phyloP scores from a whole-genome alignment of 2,888 invertebrate genomes.

The Metalampra italica region DNA sequence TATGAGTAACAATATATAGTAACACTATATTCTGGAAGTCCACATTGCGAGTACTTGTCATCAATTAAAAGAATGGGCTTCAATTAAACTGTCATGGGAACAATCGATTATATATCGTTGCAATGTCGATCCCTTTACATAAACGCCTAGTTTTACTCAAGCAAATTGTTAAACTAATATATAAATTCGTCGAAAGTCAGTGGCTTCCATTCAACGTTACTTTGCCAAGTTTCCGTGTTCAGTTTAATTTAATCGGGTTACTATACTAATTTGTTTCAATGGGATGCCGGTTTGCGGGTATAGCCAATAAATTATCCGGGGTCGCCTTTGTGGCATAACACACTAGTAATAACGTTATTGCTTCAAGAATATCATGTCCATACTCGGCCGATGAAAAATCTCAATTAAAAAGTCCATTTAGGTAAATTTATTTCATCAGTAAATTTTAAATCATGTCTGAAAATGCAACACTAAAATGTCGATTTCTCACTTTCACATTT shows the following conservation, averaged over 20 bases:
- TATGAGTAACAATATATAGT: too few species aligned
- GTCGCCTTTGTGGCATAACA: constrained; percentile 19
- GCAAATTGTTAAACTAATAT: constrained; percentile 52
- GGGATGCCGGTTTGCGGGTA: constrained; percentile 23
- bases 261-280: constrained; percentile 44
- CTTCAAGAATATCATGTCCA: neutral
- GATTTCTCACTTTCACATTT: too few species aligned
- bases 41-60: too few species aligned
- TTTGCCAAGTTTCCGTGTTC: constrained; percentile 31
- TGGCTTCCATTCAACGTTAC: constrained; percentile 32
- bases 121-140: constrained; percentile 19
- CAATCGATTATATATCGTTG: constrained; percentile 10
- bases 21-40: too few species aligned
- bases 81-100: too few species aligned
- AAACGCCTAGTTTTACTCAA: constrained; percentile 30
- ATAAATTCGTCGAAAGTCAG: constrained; percentile 50
- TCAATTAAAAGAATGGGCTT: too few species aligned
- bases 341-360: neutral
- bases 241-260: constrained; percentile 47
- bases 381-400: too few species aligned
- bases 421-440: too few species aligned
- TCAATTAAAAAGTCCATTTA: too few species aligned
- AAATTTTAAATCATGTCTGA: too few species aligned
- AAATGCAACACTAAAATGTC: too few species aligned
- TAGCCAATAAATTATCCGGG: constrained; percentile 34